Base-by-base conservation (phyloP, 2,888 invertebrate genomes). In the Polietes domitor region DNA sequence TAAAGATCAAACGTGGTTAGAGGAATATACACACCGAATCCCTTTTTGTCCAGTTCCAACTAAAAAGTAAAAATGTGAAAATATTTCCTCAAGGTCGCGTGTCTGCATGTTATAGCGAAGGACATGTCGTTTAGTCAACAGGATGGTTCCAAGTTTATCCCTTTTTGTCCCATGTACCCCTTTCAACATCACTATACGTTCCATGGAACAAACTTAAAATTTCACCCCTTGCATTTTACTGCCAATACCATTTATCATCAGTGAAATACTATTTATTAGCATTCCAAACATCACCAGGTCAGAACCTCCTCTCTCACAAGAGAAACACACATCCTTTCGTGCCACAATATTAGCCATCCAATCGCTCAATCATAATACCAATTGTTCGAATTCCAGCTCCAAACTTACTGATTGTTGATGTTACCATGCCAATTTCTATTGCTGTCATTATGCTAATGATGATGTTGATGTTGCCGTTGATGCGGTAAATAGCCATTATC, bases 291-390 rank as follows among this genome's bases (percentile, higher is more conserved):
- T 24, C 10, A 15, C 19, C 55, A 9, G n/a, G n/a, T n/a, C n/a
- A n/a, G n/a, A n/a, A n/a, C n/a, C n/a, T n/a, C n/a, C n/a, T 17
- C 50, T 6, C 50, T 43, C 15, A 24, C 55, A 24, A 21, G 55
- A 24, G 17, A 55, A 41, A 55, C 10, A 24, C 1, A 58, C 3
- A 10, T 26, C 24, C 58, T 73, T 68, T 63, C 6, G 37, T 47
- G 24, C 9, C 32, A 3, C 19, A 68, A 73, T 28, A 47, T 5
- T 9, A 58, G 26, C 58, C 24, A 24, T 10, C 58, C 26, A 26
- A 58, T 24, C 15, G 58, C 5, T 24, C 76, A 65, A 76, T 76
- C 53, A 72, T 65, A 76, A 76, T 65, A 47, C 15, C 71, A 65
- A 63, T 61, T 80, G 70, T 80, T 5, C n/a, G 19, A 7, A 28